Evolutionary conservation across 2,888 invertebrate species (phyloP), one percentile per base, ranked within the genome.

Genomic region (Chaitophorus viminalis): DNA sequence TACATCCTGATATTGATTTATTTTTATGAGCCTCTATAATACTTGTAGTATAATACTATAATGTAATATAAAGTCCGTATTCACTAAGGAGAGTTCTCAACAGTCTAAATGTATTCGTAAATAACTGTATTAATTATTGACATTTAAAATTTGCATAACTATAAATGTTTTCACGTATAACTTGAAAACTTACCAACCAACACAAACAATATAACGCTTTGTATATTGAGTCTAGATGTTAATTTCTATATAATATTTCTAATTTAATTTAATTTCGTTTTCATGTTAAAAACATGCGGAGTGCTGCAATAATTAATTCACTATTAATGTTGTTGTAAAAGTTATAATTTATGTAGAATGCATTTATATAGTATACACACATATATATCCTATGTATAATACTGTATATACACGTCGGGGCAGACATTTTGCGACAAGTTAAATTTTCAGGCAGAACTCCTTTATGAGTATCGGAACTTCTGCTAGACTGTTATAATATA

Each of bases 311-410:
- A 82, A 70, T 70, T 70, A 70, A 82, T 82, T 82, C 31, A 21
- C 70, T 46, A 31, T 70, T 82, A 70, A 82, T 70, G 39, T 82
- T 68, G 79, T 65, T 70, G 31, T 70, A 70, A 82, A 82, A 82
- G 70, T 82, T 82, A 46, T 82, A 82, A 82, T 82, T 82, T 82
- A 82, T 82, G 82, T 82, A 70, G 25, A 70, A 70, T 65, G n/a
- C n/a, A 11, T 65, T n/a, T 25, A 65, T 65, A 65, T 65, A 65
- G 3, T 5, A 36, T 36, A 36, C 36, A 36, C 6, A 36, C 6
- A n/a, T n/a, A n/a, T n/a, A n/a, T n/a, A n/a, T n/a, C n/a, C n/a
- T n/a, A n/a, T n/a, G n/a, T 36, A 36, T 36, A 36, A 5, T 36
- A 36, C 6, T 8, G 25, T 60, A 60, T 60, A 79, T 65, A 65